Evolutionary conservation across 2,888 invertebrate genomes (phyloP), one percentile per base, ranked within the genome.

Genomic region (Neocrepidodera transversa): DNA sequence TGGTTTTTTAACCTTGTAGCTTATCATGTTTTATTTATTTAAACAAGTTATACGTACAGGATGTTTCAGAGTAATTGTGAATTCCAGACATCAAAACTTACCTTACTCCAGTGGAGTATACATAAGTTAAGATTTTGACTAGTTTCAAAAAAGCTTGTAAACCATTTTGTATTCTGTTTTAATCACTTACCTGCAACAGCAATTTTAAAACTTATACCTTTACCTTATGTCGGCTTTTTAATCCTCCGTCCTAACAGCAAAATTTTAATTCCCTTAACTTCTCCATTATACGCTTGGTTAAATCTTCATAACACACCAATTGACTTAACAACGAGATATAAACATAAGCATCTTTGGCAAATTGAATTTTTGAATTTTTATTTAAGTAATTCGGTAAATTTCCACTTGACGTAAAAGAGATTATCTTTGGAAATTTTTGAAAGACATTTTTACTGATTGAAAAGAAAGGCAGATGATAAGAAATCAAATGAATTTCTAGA

Each of bases 271-370:
- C 53, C 23, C 23, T 53, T 43, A 43, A 53, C 53, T 43, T 53
- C 43, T 53, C 53, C 32, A 53, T 53, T 53, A 53, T 43, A 43
- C 43, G 53, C 43, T 43, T 53, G 53, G 53, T 53, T 53, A 43
- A 35, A 43, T 43, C 6, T 8, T 1, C 23, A 53, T 53, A 53
- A 53, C 13, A 53, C 17, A 32, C 32, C 53, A 53, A 53, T 53
- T 53, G 53, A 53, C 53, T 53, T 53, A 53, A 51, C 51, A 51
- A 40, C 51, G 40, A 51, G 51, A 40, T 51, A 40, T 51, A 51
- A 53, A 53, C 43, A 53, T 53, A 45, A 53, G 43, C 35, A 23
- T 45, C 43, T 53, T 53, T 32, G 7, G 20, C 35, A 53, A 53
- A 43, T 35, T 43, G 32, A 53, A 53, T 43, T 53, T 42, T 42